These are phyloP conservation scores for Oscheius sp. DNA, from an alignment of 2,888 invertebrate genomes.

Conservation along the genomic window DNA sequence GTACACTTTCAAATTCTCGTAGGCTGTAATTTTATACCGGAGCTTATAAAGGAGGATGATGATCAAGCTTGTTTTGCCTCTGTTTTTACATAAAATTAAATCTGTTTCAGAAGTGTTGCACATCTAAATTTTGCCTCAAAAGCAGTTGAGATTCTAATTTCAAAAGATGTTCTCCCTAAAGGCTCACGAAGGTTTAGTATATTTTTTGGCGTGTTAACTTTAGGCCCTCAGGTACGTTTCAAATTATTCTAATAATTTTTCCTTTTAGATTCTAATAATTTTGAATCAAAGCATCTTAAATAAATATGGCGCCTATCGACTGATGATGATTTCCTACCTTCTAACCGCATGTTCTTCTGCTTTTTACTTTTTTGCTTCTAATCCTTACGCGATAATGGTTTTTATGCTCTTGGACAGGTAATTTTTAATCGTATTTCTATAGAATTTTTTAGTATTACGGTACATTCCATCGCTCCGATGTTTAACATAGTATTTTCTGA, in stretches of 20 bases:
- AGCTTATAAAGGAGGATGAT: too few species aligned
- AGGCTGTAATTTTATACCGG: constrained; percentile 68
- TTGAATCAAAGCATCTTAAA: constrained; percentile 57
- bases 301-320: constrained; percentile 56
- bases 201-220: constrained; percentile 70
- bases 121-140: constrained; percentile 73
- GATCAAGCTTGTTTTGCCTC: constrained; percentile 50
- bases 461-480: constrained; percentile 69
- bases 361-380: constrained; percentile 54
- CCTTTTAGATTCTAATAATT: constrained; percentile 63
- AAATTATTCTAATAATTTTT: too few species aligned
- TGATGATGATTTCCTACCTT: constrained; percentile 56
- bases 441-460: constrained; percentile 66
- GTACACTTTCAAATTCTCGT: constrained; percentile 65
- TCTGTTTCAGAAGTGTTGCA: constrained; percentile 54
- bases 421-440: too few species aligned
- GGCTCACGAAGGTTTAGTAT: constrained; percentile 64
- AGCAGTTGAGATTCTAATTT: constrained; percentile 68
- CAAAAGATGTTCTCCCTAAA: constrained; percentile 63
- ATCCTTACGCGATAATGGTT: constrained; percentile 63
- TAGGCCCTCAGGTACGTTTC: constrained; percentile 68
- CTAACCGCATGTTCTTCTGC: constrained; percentile 59
- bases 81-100: background rate
- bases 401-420: constrained; percentile 71
- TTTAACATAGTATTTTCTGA: constrained; percentile 72